Percentiles rank a stretch among this genome's conserved stretches.
phyloP scores from a whole-genome alignment of 2,888 invertebrate genomes.

The Onchidella celtica region DNA sequence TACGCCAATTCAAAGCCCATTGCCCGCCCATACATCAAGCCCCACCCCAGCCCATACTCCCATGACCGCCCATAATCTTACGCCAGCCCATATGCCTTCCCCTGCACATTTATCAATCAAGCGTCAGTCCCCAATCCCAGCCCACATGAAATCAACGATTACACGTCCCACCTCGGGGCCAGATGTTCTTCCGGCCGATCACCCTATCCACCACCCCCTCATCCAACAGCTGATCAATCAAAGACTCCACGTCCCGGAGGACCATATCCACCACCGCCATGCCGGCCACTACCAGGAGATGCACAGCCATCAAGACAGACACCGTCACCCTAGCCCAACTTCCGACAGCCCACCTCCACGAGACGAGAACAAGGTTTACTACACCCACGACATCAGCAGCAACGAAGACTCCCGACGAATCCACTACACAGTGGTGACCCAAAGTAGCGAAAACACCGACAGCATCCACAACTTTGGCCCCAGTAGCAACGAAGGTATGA shows the following conservation, averaged over 20 bases:
- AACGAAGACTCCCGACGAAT: background rate
- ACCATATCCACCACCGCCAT: slow-evolving; percentile 9
- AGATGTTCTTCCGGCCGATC: slow-evolving; percentile 45
- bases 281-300: background rate
- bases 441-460: background rate
- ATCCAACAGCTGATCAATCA: slow-evolving; percentile 49
- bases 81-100: slow-evolving; percentile 1
- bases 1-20: slow-evolving; percentile 6
- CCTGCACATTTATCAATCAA: slow-evolving; percentile 1
- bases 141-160: slow-evolving; percentile 13
- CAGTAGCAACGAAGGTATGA: background rate
- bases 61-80: background rate
- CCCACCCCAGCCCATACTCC: slow-evolving; percentile 23
- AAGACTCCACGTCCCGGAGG: slow-evolving; percentile 44
- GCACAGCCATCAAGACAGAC: slow-evolving; percentile 6
- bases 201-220: slow-evolving; percentile 48
- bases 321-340: background rate
- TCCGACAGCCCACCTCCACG: background rate
- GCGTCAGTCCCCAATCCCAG: slow-evolving; percentile 17
- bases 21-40: slow-evolving; percentile 18
- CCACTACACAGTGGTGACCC: background rate
- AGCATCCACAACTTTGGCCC: background rate
- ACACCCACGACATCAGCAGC: background rate
- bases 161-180: background rate
- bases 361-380: background rate